phyloP scores from a whole-genome alignment of 2,113 vertebrate genomes.

The Pipra filicauda region DNA sequence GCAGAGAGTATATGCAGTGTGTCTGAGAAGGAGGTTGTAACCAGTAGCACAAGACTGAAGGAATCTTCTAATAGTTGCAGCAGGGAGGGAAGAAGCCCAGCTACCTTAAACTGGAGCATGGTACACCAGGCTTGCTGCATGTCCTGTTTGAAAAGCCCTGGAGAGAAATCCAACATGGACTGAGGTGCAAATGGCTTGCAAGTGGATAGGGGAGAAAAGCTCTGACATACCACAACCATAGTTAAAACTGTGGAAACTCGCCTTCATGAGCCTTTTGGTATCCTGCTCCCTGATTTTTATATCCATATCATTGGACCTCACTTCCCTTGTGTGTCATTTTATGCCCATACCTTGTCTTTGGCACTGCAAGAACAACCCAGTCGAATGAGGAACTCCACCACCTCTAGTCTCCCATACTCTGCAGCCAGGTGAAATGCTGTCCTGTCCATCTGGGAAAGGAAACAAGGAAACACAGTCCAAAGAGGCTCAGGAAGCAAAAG shows the following conservation, averaged over 20 bases:
- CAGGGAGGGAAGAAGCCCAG: not conserved
- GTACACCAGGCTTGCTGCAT: not conserved
- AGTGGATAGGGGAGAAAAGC: not conserved
- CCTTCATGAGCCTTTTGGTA: not conserved
- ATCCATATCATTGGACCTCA: not conserved
- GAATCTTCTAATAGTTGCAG: not conserved
- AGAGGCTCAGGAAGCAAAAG: not conserved
- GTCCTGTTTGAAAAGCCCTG: not conserved
- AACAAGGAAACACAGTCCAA: not conserved
- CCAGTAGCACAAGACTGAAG: not conserved
- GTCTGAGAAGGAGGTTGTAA: not conserved
- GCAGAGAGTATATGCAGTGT: not conserved
- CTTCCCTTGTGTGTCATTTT: not conserved
- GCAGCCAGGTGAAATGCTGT: conserved; percentile 85
- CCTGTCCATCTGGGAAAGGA: conserved; percentile 70
- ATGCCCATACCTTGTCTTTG: conserved; percentile 83
- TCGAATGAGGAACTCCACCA: conserved; percentile 83
- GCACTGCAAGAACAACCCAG: conserved; percentile 78
- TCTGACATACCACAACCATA: not conserved
- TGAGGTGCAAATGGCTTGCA: not conserved
- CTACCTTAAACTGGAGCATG: not conserved
- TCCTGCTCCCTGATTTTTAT: not conserved
- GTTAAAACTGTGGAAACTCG: not conserved
- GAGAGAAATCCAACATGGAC: not conserved
- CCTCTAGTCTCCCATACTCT: conserved; percentile 79